Percentiles rank a stretch among this genome's conserved stretches.
Conservation (phyloP, 2,113 vertebrate species). For the Microcebus lehilahytsara region DNA sequence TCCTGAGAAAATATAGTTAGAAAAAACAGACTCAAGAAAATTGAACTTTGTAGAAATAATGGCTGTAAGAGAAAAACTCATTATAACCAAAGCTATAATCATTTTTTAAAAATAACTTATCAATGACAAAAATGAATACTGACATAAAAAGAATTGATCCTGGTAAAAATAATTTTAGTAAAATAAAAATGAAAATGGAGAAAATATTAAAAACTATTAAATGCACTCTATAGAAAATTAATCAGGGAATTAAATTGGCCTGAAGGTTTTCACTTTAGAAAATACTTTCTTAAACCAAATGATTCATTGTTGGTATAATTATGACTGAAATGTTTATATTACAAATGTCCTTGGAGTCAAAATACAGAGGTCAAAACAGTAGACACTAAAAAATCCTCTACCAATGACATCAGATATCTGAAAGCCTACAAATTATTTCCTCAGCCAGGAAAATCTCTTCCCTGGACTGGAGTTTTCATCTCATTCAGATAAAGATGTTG, state of each 20-base stretch:
- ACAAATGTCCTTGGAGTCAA: neutral
- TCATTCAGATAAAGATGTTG: neutral
- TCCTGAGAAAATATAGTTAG: neutral
- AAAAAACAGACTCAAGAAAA: slow-evolving; percentile 36
- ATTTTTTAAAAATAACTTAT: slow-evolving; percentile 20
- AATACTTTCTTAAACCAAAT: neutral
- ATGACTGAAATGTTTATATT: slow-evolving; percentile 17
- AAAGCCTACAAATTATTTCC: neutral
- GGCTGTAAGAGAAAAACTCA: slow-evolving; percentile 1
- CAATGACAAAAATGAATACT: slow-evolving; percentile 47
- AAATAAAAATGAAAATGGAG: slow-evolving; percentile 44
- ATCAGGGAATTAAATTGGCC: slow-evolving; percentile 17
- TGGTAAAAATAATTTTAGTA: slow-evolving; percentile 44
- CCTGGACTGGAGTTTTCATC: neutral
- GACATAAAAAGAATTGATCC: slow-evolving; percentile 47
- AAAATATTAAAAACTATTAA: slow-evolving; percentile 49
- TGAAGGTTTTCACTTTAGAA: neutral
- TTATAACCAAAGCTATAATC: neutral
- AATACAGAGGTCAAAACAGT: neutral
- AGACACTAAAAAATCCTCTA: neutral
- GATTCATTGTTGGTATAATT: neutral
- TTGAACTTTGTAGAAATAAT: slow-evolving; percentile 28
- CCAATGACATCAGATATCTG: neutral
- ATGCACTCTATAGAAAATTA: slow-evolving; percentile 34
- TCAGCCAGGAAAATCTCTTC: neutral